These are phyloP conservation scores for Syrphus vitripennis DNA, from an alignment of 2,888 invertebrate genomes.

Conservation along the genomic window DNA sequence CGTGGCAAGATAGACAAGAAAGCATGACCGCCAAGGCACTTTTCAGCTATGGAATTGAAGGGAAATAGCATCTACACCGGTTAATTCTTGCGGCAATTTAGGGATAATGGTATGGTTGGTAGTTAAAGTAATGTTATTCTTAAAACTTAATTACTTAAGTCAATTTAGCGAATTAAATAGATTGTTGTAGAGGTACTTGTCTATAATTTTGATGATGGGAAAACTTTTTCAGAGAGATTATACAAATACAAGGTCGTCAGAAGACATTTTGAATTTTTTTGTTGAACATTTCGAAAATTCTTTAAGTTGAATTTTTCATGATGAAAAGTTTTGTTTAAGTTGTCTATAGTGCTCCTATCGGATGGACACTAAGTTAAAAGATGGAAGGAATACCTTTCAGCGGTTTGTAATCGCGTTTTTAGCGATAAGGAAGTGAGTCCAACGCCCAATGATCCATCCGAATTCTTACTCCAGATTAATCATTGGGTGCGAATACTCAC, in stretches of 20 bases:
- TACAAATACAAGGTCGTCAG: neutral
- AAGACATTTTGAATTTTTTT: neutral
- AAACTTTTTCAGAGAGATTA: conserved; percentile 12
- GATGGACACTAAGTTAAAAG: too few relatives aligned
- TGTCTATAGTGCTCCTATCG: too few relatives aligned
- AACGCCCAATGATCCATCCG: too few relatives aligned
- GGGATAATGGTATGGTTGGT: conserved; percentile 46
- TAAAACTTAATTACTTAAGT: conserved; percentile 61
- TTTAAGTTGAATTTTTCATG: neutral
- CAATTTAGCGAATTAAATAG: conserved; percentile 58
- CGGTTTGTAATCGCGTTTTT: too few relatives aligned
- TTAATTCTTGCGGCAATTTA: conserved; percentile 42
- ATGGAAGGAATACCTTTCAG: too few relatives aligned
- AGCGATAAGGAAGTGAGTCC: too few relatives aligned
- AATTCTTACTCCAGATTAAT: too few relatives aligned
- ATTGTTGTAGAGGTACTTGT: conserved; percentile 32
- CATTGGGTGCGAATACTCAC: too few relatives aligned
- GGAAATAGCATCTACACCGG: conserved; percentile 20
- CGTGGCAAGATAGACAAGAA: neutral
- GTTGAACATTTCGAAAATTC: neutral
- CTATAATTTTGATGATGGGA: conserved; percentile 13
- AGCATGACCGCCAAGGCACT: neutral
- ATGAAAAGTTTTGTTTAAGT: neutral
- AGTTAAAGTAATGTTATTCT: conserved; percentile 46
- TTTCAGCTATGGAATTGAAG: conserved; percentile 25